Base-by-base conservation (phyloP, 2,113 vertebrate species). In the Piaya cayana region DNA sequence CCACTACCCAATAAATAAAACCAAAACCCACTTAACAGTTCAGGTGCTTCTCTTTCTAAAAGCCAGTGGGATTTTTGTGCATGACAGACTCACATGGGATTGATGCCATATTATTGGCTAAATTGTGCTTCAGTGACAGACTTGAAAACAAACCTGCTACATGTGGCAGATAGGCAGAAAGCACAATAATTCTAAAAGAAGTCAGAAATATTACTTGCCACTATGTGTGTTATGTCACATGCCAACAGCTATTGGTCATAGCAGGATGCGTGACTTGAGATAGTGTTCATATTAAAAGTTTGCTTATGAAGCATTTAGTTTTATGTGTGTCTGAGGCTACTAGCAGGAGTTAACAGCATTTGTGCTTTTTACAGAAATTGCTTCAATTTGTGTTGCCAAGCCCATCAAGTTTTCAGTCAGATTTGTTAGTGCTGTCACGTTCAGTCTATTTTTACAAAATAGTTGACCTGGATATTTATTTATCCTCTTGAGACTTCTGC, bases 241-340 rank as follows among this genome's bases (percentile, higher is more conserved):
- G 42, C 37, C 39, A 49, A 4, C 12, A 65, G 62, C 56, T 80
- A 30, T 30, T 70, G 84, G 45, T 59, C 69, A 9, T 17, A 32
- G 19, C 12, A 60, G 30, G 34, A 27, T 13, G 34, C 0, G 1
- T 68, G 69, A 55, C 4, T 27, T 32, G 60, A 71, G 63, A 21
- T 13, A 29, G 37, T 1, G 10, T 16, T 42, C 50, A 36, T 13
- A 4, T 39, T 36, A 36, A 4, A 49, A 74, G n/a, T 6, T n/a
- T 0, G 1, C 27, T 90, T 45, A 30, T 0, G 1, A 50, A 86
- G 26, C 27, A 8, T 15, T 69, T 14, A 0, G 34, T 45, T 89
- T 55, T 32, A 22, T 27, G 3, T 12, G 50, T 32, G 32, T 29
- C 64, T 59, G 32, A 43, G 30, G 64, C 34, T 39, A 26, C 49